Conservation (phyloP, 2,888 invertebrate genomes). For the Uloborus plumipes region DNA sequence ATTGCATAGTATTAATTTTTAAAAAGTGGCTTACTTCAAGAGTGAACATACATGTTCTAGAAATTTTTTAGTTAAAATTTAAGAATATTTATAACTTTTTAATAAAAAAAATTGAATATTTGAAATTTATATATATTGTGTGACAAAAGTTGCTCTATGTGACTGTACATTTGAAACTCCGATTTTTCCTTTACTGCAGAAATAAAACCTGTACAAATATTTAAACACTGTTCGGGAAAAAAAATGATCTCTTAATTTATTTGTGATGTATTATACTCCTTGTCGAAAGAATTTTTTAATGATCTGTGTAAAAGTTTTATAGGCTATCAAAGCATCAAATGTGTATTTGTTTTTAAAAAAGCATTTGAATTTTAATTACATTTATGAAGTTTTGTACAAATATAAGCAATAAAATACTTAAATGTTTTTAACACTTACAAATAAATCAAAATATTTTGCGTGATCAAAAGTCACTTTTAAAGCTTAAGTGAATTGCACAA, state of each 20-base stretch:
- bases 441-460: too few species aligned
- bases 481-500: too few species aligned
- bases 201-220: constrained; percentile 36
- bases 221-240: constrained; percentile 25
- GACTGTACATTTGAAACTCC: constrained; percentile 39
- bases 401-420: constrained; percentile 46
- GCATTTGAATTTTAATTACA: constrained; percentile 20
- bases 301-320: constrained; percentile 29
- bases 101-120: constrained; percentile 28
- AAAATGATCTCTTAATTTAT: too few species aligned
- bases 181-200: constrained; percentile 29
- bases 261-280: constrained; percentile 18
- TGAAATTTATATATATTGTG: constrained; percentile 60
- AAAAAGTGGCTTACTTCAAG: constrained; percentile 58
- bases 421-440: constrained; percentile 27
- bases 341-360: constrained; percentile 17
- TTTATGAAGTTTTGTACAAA: constrained; percentile 50
- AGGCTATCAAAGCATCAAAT: constrained; percentile 25
- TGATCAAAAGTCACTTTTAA: too few species aligned
- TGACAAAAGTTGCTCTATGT: constrained; percentile 47
- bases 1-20: constrained; percentile 20
- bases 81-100: constrained; percentile 58
- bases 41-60: constrained; percentile 55
- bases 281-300: constrained; percentile 33
- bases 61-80: constrained; percentile 57